Percentiles rank a stretch among this genome's conserved stretches.
Conservation (phyloP, 2,888 invertebrate species). For the Parapristionchus giblindavisi region DNA sequence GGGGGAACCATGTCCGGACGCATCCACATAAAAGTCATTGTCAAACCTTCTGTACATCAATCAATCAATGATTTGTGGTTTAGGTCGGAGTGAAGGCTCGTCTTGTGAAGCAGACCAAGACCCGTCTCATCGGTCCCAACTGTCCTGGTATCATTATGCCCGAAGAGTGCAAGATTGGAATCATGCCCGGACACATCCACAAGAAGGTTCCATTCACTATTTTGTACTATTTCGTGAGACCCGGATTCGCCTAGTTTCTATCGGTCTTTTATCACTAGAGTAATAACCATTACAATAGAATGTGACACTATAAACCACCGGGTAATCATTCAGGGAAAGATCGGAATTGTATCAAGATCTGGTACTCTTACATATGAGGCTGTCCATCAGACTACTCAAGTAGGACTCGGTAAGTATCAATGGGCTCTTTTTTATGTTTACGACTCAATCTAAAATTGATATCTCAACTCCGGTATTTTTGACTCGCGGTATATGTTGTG, state of each 20-base stretch:
- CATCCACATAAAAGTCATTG: neutral
- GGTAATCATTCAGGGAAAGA: conserved; percentile 39
- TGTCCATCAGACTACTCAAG: conserved; percentile 94
- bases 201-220: too few relatives aligned
- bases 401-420: conserved; percentile 70
- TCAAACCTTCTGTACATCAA: neutral
- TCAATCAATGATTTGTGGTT: neutral
- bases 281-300: too few relatives aligned
- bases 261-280: too few relatives aligned
- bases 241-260: too few relatives aligned
- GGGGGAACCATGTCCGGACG: too few relatives aligned
- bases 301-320: too few relatives aligned
- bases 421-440: neutral
- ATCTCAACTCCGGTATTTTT: too few relatives aligned
- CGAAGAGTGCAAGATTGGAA: conserved; percentile 92
- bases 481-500: too few relatives aligned
- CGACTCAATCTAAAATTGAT: too few relatives aligned
- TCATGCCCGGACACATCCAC: conserved; percentile 99
- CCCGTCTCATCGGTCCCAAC: conserved; percentile 94
- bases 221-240: neutral
- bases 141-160: conserved; percentile 97
- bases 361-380: conserved; percentile 99
- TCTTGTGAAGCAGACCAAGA: conserved; percentile 74
- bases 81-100: conserved; percentile 37
- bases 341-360: conserved; percentile 91